These are phyloP conservation scores for Cyaniris semiargus DNA, from an alignment of 2,888 invertebrate species.

Conservation along the genomic window DNA sequence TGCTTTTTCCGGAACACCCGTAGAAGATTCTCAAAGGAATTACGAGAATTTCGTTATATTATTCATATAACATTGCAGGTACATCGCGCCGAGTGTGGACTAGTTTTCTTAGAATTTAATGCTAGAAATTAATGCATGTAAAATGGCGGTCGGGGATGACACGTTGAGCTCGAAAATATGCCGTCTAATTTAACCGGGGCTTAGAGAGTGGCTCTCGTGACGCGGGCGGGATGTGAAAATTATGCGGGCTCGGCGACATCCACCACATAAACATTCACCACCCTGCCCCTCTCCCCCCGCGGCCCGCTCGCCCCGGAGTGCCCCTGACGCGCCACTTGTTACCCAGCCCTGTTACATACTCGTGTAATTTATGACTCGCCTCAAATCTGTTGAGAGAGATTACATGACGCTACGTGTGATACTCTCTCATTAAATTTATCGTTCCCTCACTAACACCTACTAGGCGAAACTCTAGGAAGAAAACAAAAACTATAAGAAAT, in stretches of 20 bases:
- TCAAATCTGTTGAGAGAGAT: neutral
- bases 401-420: neutral
- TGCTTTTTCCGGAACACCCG: neutral
- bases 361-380: neutral
- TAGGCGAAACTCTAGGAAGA: neutral
- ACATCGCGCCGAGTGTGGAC: neutral
- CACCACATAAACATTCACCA: constrained; percentile 39
- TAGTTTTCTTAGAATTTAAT: neutral
- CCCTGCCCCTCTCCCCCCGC: neutral
- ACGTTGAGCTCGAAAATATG: constrained; percentile 30
- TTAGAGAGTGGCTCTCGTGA: constrained; percentile 34
- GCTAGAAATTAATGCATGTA: neutral
- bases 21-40: neutral
- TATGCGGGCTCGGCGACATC: constrained; percentile 56
- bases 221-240: constrained; percentile 55
- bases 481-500: too few species aligned
- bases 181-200: constrained; percentile 36
- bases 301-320: neutral
- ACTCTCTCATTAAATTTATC: neutral
- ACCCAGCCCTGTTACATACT: neutral
- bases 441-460: neutral
- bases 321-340: neutral
- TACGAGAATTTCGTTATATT: neutral
- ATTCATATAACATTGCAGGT: neutral
- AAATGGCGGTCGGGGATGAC: constrained; percentile 23